Evolutionary conservation across 1,140 invertebrate genomes (phyloP).

Genomic region (Ips typographus): DNA sequence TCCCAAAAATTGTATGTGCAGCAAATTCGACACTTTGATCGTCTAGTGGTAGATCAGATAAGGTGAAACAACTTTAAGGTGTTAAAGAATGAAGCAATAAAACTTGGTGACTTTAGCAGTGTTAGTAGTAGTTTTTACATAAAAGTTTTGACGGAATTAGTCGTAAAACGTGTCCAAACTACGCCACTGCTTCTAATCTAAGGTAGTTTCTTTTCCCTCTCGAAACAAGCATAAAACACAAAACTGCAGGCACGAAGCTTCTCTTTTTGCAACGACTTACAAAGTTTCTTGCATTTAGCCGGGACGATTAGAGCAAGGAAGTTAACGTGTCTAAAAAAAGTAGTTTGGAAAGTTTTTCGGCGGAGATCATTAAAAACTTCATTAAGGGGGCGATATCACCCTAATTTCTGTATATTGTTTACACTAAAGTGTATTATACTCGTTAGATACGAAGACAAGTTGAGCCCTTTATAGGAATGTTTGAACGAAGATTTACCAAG

Average conservation of each 20-base stretch:
- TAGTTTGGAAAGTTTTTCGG: slow-evolving; percentile 18
- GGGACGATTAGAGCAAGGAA: slow-evolving; percentile 22
- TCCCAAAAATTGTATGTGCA: too few relatives aligned
- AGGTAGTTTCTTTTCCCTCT: slow-evolving; percentile 13
- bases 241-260: slow-evolving; percentile 24
- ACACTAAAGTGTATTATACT: not conserved
- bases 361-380: slow-evolving; percentile 29
- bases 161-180: too few relatives aligned
- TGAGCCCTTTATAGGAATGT: slow-evolving; percentile 17
- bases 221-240: slow-evolving; percentile 29
- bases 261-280: slow-evolving; percentile 21
- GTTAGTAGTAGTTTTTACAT: too few relatives aligned
- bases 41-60: too few relatives aligned
- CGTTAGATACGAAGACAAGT: slow-evolving; percentile 21
- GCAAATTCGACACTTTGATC: too few relatives aligned
- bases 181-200: too few relatives aligned
- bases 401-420: not conserved
- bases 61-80: too few relatives aligned
- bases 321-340: slow-evolving; percentile 30
- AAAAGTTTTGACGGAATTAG: too few relatives aligned
- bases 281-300: slow-evolving; percentile 31
- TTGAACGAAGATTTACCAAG: slow-evolving; percentile 30
- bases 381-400: slow-evolving; percentile 24
- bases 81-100: too few relatives aligned
- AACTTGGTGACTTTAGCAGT: too few relatives aligned